Conservation (phyloP, 2,797 vertebrate species). For the Scarus forsteni region DNA sequence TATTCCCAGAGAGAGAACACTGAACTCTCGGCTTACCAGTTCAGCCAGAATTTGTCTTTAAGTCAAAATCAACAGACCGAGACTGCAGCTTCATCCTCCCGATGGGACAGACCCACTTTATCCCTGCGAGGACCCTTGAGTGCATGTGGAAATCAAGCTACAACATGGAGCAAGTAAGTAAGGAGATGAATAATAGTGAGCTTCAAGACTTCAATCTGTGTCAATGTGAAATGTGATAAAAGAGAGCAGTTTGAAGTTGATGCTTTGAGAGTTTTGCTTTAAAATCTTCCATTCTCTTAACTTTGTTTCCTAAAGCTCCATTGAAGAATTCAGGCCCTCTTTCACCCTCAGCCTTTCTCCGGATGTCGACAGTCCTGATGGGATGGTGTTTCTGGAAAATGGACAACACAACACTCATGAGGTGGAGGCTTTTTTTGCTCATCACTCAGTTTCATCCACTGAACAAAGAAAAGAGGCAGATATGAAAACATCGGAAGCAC, state of each 20-base stretch:
- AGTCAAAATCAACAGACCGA: constrained; percentile 34
- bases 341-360: constrained; percentile 38
- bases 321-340: constrained; percentile 38
- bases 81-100: constrained; percentile 8
- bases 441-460: constrained; percentile 7
- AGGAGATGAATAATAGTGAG: neutral
- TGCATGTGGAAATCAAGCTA: constrained; percentile 16
- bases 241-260: too few species aligned
- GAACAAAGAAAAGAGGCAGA: constrained; percentile 15
- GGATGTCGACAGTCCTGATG: constrained; percentile 17
- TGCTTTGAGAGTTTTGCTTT: neutral
- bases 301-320: constrained; percentile 42
- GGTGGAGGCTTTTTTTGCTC: constrained; percentile 13
- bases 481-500: neutral
- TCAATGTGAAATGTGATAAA: too few species aligned
- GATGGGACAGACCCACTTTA: constrained; percentile 4
- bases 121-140: constrained; percentile 27
- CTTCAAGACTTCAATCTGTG: too few species aligned
- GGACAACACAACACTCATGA: constrained; percentile 1
- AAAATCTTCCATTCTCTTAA: neutral
- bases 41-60: constrained; percentile 34
- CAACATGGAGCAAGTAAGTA: constrained; percentile 53
- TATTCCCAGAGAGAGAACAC: constrained; percentile 43
- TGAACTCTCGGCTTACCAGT: constrained; percentile 20
- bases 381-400: constrained; percentile 18